Evolutionary conservation across 2,797 vertebrate genomes (phyloP).

Genomic region (Fundulus diaphanus): DNA sequence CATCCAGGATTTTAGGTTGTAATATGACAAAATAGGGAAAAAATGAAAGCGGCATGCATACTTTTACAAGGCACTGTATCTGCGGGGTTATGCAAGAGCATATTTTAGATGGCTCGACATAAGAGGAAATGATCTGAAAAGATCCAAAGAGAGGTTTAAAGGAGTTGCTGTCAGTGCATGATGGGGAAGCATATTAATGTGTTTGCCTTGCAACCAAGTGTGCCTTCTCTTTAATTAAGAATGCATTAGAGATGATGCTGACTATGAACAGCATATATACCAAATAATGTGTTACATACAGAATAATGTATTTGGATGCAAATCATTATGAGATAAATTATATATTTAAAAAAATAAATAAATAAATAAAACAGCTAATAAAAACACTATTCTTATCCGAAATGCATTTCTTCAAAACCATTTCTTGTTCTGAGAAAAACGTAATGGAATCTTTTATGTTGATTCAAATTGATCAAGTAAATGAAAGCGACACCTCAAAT

Average conservation of each 20-base stretch:
- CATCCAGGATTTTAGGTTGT: not conserved
- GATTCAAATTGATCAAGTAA: conserved; percentile 25
- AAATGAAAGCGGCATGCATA: not conserved
- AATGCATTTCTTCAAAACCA: not conserved
- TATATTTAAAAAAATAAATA: not conserved
- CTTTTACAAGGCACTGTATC: not conserved
- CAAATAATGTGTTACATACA: not conserved
- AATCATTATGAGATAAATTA: not conserved
- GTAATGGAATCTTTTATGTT: conserved; percentile 2
- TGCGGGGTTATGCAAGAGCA: not conserved
- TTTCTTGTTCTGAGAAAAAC: conserved; percentile 18
- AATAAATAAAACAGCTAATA: not conserved
- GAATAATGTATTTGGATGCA: not conserved
- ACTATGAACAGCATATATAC: not conserved
- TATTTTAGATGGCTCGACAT: not conserved
- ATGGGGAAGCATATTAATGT: not conserved
- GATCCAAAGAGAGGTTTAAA: not conserved
- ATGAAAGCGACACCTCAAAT: conserved; percentile 38
- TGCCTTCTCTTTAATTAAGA: conserved; percentile 2
- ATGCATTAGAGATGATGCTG: not conserved
- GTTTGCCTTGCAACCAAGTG: not conserved
- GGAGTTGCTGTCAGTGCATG: not conserved
- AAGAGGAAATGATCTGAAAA: not conserved
- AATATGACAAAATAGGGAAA: not conserved
- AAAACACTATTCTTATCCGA: not conserved